Evolutionary conservation across 2,797 vertebrate species (phyloP).

Genomic region (Anisognathus igniventris): DNA sequence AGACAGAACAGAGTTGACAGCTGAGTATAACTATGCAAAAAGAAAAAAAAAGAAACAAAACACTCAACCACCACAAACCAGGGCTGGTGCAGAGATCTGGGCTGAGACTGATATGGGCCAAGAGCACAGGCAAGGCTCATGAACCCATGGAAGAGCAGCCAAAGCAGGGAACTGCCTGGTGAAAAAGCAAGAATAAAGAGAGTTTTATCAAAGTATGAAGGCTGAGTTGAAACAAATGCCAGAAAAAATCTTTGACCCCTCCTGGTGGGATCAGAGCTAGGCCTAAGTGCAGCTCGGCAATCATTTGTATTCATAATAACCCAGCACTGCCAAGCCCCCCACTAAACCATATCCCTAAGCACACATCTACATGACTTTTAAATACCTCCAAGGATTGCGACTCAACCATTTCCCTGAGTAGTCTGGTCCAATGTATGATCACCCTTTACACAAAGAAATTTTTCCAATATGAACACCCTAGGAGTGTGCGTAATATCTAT

Average conservation of each 20-base stretch:
- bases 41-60: too few relatives aligned
- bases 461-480: neutral
- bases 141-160: neutral
- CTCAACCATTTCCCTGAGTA: neutral
- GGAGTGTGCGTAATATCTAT: rapidly evolving
- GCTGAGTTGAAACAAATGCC: neutral
- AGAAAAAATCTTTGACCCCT: neutral
- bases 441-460: neutral
- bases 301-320: neutral
- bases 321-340: neutral
- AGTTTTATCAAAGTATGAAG: neutral
- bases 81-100: neutral
- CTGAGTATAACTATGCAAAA: neutral
- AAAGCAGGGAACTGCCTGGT: neutral
- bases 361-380: neutral
- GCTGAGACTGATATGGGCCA: neutral
- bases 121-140: neutral
- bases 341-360: neutral
- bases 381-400: neutral
- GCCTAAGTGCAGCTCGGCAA: neutral
- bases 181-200: neutral
- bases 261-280: neutral
- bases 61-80: neutral
- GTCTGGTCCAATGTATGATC: neutral
- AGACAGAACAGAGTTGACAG: neutral